Evolutionary conservation across 2,113 vertebrate genomes (phyloP).

Genomic region (Picathartes gymnocephalus): DNA sequence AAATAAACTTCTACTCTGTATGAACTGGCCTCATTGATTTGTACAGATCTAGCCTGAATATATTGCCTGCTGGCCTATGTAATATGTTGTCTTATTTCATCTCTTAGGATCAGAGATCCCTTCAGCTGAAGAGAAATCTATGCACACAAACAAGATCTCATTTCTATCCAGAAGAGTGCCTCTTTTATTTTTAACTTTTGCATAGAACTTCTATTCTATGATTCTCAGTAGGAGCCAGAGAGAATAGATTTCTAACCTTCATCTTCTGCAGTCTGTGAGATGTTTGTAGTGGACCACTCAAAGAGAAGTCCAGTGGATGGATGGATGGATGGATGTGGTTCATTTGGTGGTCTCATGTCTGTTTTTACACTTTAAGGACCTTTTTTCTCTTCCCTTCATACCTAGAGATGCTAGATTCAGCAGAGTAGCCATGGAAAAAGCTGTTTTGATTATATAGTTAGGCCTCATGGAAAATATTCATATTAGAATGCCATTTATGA

Average conservation of each 20-base stretch:
- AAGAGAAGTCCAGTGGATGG: not conserved
- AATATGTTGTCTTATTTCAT: not conserved
- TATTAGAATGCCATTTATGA: not conserved
- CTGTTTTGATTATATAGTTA: not conserved
- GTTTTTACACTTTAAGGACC: not conserved
- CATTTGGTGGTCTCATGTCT: not conserved
- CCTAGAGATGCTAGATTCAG: not conserved
- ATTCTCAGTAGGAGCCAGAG: not conserved
- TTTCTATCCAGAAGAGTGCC: not conserved
- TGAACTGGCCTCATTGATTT: not conserved
- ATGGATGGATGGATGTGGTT: not conserved
- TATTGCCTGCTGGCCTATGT: not conserved
- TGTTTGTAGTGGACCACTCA: not conserved
- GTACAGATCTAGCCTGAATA: not conserved
- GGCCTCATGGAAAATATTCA: not conserved
- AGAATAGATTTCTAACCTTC: not conserved
- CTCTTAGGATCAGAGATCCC: not conserved
- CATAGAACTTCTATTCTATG: not conserved
- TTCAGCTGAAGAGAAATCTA: not conserved
- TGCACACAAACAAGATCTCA: accelerated
- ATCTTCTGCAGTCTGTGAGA: not conserved
- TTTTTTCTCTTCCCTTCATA: not conserved
- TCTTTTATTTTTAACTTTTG: not conserved
- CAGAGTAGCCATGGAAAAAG: not conserved
- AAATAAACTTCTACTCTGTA: not conserved